Percentiles rank a stretch among this genome's conserved stretches.
These are phyloP conservation scores for Sylvilagus floridanus DNA, from an alignment of 2,797 vertebrate species.

Conservation along the genomic window DNA sequence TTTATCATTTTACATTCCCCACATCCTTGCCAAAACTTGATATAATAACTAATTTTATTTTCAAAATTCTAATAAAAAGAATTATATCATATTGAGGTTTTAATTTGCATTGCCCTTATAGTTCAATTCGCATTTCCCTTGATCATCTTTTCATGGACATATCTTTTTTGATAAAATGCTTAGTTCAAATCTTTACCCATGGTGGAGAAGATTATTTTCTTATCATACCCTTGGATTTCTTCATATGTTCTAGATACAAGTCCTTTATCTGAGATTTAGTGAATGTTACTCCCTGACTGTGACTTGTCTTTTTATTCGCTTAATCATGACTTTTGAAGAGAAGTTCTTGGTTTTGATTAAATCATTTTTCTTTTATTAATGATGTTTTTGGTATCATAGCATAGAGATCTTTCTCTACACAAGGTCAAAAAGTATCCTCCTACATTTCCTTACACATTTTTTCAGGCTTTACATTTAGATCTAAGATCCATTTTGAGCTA, in stretches of 20 bases:
- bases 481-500: too few relatives aligned
- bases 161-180: neutral
- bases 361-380: neutral
- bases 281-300: neutral
- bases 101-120: neutral
- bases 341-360: conserved; percentile 32
- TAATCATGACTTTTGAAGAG: conserved; percentile 17
- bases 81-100: neutral
- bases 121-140: neutral
- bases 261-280: neutral
- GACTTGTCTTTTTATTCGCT: neutral
- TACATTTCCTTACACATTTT: conserved; percentile 1
- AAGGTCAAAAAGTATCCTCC: neutral
- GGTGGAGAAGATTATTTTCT: neutral
- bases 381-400: neutral
- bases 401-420: neutral
- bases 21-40: neutral
- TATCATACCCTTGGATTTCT: conserved; percentile 7
- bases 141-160: neutral
- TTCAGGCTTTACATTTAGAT: neutral
- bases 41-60: conserved; percentile 43
- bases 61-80: neutral
- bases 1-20: too few relatives aligned
- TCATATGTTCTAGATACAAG: neutral
- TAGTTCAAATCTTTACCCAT: conserved; percentile 11